A percentile compares a stretch with the other conserved stretches of the same genome.
Conservation (phyloP, 2,113 vertebrate species). For the Pipa parva region DNA sequence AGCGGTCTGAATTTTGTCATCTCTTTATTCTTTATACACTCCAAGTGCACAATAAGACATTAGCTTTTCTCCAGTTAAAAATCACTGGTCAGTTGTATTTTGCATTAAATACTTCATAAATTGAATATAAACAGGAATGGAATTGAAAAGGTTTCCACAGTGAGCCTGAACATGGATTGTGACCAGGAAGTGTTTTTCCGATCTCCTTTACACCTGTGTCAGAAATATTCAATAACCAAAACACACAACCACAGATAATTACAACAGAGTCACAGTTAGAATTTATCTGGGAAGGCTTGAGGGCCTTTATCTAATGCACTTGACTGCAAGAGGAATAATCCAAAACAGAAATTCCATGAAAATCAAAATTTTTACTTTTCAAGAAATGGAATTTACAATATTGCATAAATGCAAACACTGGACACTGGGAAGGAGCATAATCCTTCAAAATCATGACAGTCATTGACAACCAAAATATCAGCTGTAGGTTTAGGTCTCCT, state of each 20-base stretch:
- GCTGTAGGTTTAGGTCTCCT: constrained; percentile 2
- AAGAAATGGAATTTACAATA: constrained; percentile 21
- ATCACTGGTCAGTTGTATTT: constrained; percentile 43
- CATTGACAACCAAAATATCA: constrained; percentile 6
- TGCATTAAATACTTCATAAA: constrained; percentile 38
- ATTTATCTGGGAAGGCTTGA: constrained; percentile 18
- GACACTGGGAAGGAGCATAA: neutral
- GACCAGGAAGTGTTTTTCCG: constrained; percentile 15
- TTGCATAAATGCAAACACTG: constrained; percentile 28
- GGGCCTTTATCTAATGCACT: constrained; percentile 17
- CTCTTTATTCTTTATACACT: constrained; percentile 41
- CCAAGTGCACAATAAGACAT: constrained; percentile 43
- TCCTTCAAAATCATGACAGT: constrained; percentile 5
- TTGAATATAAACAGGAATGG: constrained; percentile 27
- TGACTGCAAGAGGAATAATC: neutral
- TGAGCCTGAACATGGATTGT: constrained; percentile 22
- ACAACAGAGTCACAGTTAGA: constrained; percentile 23
- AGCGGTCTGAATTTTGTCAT: constrained; percentile 3
- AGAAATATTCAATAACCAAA: constrained; percentile 29
- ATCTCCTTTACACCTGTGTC: constrained; percentile 9
- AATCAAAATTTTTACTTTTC: neutral
- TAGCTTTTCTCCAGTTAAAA: constrained; percentile 32
- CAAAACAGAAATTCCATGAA: neutral
- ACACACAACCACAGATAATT: constrained; percentile 30
- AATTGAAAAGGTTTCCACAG: constrained; percentile 23